phyloP scores from a whole-genome alignment of 1,140 invertebrate genomes.

The Diplogasteroides magnus region DNA sequence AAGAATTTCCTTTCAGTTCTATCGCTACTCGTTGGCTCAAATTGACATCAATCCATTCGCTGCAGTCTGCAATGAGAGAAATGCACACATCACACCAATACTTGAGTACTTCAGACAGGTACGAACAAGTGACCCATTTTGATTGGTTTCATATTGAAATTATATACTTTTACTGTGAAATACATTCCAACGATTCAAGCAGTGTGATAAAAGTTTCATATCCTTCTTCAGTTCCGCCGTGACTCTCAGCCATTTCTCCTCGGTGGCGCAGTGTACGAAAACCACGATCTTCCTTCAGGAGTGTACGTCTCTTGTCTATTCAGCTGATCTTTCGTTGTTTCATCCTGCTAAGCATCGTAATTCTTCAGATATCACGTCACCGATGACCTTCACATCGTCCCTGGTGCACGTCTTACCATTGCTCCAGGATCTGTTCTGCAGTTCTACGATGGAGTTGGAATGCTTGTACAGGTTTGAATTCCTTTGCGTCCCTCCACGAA shows the following conservation, averaged over 20 bases:
- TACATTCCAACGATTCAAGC: no score
- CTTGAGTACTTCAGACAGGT: conserved; percentile 42
- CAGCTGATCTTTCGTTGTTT: background rate
- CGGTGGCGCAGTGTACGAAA: conserved; percentile 67
- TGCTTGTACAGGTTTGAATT: conserved; percentile 68
- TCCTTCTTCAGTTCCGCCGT: conserved; percentile 47
- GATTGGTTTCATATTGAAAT: no score
- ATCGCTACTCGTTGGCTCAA: conserved; percentile 49
- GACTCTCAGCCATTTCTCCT: conserved; percentile 39
- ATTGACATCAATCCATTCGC: conserved; percentile 53
- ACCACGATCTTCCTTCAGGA: conserved; percentile 79
- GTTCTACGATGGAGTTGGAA: conserved; percentile 80
- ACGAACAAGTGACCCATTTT: no score
- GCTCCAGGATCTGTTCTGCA: conserved; percentile 77
- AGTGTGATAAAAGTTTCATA: no score
- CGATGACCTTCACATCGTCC: conserved; percentile 82
- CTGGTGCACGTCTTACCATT: conserved; percentile 73
- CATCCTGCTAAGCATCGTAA: background rate
- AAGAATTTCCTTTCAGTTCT: conserved; percentile 38
- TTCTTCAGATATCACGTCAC: conserved; percentile 73
- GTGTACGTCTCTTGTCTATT: conserved; percentile 58
- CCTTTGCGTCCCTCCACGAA: conserved; percentile 14
- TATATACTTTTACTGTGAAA: no score
- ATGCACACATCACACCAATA: conserved; percentile 40
- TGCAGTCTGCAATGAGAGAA: conserved; percentile 52